Conservation (phyloP, 2,888 invertebrate genomes). For the Trilocha varians region DNA sequence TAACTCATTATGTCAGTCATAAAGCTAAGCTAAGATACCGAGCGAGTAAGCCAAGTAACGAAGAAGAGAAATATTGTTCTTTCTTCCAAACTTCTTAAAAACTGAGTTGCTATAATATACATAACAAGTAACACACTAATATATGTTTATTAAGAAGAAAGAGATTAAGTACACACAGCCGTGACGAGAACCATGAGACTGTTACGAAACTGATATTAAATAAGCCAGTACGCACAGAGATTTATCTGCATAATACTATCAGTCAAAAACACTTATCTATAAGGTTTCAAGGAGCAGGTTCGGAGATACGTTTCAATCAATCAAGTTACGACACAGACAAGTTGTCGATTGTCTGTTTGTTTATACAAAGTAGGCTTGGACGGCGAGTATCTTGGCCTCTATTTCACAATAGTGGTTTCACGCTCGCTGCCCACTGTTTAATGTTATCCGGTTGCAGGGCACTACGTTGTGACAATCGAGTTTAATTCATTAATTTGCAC, state of each 20-base stretch:
- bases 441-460: slow-evolving; percentile 34
- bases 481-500: slow-evolving; percentile 4
- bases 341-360: slow-evolving; percentile 22
- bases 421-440: slow-evolving; percentile 31
- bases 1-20: no score
- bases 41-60: no score
- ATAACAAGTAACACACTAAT: no score
- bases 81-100: no score
- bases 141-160: no score
- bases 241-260: background rate
- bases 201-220: no score
- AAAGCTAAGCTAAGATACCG: no score
- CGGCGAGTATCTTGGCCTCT: slow-evolving; percentile 21
- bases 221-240: background rate
- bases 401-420: slow-evolving; percentile 41
- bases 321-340: slow-evolving; percentile 15
- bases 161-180: no score
- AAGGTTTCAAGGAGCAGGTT: slow-evolving; percentile 2
- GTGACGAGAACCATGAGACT: no score
- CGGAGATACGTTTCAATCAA: background rate
- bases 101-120: no score
- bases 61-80: no score
- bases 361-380: slow-evolving; percentile 16
- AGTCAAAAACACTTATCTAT: background rate
- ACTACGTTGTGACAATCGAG: slow-evolving; percentile 16